These are phyloP conservation scores for Melipona beecheii DNA, from an alignment of 2,888 invertebrate genomes.

Conservation along the genomic window DNA sequence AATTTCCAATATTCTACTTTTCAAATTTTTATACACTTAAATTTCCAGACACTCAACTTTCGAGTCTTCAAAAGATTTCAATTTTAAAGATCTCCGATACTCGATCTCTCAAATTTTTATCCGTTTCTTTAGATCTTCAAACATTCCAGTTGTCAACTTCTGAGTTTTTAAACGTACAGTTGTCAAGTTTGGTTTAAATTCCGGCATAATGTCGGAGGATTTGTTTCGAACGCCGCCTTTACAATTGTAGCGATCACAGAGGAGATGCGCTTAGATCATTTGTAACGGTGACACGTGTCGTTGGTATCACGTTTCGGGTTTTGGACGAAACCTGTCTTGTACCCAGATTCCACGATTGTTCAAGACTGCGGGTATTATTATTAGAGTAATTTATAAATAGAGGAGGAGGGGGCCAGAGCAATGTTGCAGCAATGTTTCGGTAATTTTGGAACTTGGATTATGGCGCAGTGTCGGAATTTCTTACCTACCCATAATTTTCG, in stretches of 20 bases:
- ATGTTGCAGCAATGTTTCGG: conserved; percentile 10
- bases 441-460: conserved; percentile 3
- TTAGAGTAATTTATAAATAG: conserved; percentile 35
- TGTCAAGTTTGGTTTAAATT: no score
- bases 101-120: no score
- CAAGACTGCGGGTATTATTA: background rate
- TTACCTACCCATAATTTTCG: background rate
- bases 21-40: no score
- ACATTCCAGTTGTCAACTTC: no score
- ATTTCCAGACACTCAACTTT: no score
- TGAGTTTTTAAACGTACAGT: no score
- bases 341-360: background rate
- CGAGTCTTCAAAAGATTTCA: background rate
- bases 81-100: background rate
- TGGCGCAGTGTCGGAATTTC: background rate
- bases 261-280: background rate
- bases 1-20: no score
- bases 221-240: no score
- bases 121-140: no score
- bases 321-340: background rate
- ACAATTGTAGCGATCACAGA: background rate
- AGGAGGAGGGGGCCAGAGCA: background rate
- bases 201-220: no score
- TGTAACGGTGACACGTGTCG: background rate
- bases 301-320: background rate